phyloP scores from a whole-genome alignment of 2,797 vertebrate species.

The Melanotaenia boesemani region DNA sequence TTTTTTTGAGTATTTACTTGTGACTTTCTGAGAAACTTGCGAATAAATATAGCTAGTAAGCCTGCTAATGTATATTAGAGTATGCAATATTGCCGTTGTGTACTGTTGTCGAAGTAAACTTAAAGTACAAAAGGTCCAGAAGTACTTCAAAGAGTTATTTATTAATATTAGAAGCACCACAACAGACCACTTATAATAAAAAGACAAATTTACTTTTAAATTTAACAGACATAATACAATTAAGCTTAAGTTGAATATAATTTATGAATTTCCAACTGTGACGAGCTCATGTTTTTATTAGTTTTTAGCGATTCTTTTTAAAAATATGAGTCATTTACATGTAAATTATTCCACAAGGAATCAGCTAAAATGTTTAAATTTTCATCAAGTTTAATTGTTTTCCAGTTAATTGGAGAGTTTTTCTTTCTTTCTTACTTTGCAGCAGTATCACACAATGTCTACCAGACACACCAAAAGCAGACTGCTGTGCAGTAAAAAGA shows the following conservation, averaged over 20 bases:
- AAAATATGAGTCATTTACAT: background rate
- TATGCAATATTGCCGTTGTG: constrained; percentile 8
- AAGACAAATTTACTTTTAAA: constrained; percentile 11
- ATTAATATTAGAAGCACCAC: constrained; percentile 10
- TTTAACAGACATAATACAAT: constrained; percentile 3
- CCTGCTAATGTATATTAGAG: constrained; percentile 2
- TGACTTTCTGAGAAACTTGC: background rate
- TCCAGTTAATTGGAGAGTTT: background rate
- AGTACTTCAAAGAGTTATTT: constrained; percentile 2
- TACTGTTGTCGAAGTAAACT: background rate
- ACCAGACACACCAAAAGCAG: background rate
- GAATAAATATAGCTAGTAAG: constrained; percentile 2
- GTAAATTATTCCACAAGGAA: background rate
- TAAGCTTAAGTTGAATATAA: background rate
- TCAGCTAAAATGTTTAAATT: background rate
- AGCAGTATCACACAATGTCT: background rate
- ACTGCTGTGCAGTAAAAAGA: constrained; percentile 7
- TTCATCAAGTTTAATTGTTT: background rate
- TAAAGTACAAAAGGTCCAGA: constrained; percentile 1
- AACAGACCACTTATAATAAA: constrained; percentile 12
- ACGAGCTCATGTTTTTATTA: background rate
- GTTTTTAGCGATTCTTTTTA: background rate
- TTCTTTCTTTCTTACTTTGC: background rate
- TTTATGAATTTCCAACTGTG: background rate
- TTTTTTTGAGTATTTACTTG: constrained; percentile 1